Evolutionary conservation across 1,140 invertebrate species (phyloP).

Genomic region (Drosophila lini): DNA sequence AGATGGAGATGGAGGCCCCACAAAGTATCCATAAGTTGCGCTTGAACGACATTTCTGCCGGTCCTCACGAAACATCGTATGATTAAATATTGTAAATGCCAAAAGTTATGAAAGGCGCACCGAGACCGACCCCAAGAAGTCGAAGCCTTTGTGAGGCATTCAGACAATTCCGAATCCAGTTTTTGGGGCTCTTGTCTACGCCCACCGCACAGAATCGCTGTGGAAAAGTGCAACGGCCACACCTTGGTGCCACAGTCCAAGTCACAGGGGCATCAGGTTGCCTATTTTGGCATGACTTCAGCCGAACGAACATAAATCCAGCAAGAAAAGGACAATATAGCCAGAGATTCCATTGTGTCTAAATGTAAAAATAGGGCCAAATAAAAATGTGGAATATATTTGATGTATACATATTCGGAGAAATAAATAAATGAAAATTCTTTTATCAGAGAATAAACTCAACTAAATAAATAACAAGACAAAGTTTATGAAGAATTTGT

Average conservation of each 20-base stretch:
- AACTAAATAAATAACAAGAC: background rate
- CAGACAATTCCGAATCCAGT: constrained; percentile 30
- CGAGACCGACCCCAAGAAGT: constrained; percentile 21
- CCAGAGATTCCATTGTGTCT: background rate
- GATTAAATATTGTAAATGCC: constrained; percentile 82
- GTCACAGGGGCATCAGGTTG: constrained; percentile 52
- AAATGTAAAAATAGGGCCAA: background rate
- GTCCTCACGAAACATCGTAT: constrained; percentile 61
- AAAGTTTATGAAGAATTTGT: background rate
- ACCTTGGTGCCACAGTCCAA: constrained; percentile 34
- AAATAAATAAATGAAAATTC: background rate
- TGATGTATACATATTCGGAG: too few species aligned
- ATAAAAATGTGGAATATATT: background rate
- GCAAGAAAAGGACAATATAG: constrained; percentile 21
- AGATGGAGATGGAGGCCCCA: constrained; percentile 15
- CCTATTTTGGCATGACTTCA: constrained; percentile 21
- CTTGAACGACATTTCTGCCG: constrained; percentile 56
- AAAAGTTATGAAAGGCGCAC: constrained; percentile 56
- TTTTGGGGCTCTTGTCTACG: constrained; percentile 28
- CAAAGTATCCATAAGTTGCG: constrained; percentile 59
- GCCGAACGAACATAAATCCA: constrained; percentile 6
- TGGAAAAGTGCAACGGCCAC: constrained; percentile 45
- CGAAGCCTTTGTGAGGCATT: constrained; percentile 12
- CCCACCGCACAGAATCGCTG: constrained; percentile 28
- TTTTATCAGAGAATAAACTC: background rate